Base-by-base conservation (phyloP, 2,113 vertebrate species). In the Archilochus colubris region DNA sequence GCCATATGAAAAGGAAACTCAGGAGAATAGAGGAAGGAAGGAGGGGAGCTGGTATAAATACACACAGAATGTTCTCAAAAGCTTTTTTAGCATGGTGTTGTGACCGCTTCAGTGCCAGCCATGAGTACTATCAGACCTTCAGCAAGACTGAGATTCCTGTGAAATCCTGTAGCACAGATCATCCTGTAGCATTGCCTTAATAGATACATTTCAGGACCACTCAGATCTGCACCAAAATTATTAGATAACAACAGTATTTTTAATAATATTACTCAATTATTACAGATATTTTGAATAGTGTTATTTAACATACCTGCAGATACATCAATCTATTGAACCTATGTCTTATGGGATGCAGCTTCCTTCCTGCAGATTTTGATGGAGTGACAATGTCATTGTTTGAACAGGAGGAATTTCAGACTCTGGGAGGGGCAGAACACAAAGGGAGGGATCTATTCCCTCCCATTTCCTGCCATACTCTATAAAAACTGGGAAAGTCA, bases 241-340 rank as follows among this genome's bases (percentile, higher is more conserved):
- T n/a, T 40, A 54, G 3, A 6, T 12, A 69, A 57, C 9, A 73
- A 28, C 25, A 89, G 16, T 51, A 46, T 55, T 64, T 72, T 83
- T 83, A 9, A 53, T 38, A 84, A 51, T 38, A 44, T 48, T 54
- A 76, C 53, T 58, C 28, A 85, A 53, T 48, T 63, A 53, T 50
- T 77, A 55, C 33, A 51, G 54, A 13, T 55, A 61, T n/a, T 82
- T 86, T 61, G 67, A 72, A 38, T 4, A 17, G 12, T 10, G 18
- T 48, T 58, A 36, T 76, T 64, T 76, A 82, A 55, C 19, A 50
- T 77, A 28, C 18, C 25, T 59, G 21, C 46, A 50, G 38, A 36
- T 48, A 66, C 5, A 30, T 61, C 22, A 55, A 53, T 16, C 46
- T 77, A 3, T 55, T 0, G 0, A 76, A 6, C 13, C 33, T 55